Evolutionary conservation across 2,113 vertebrate species (phyloP).

Genomic region (Ammodytes dubius): DNA sequence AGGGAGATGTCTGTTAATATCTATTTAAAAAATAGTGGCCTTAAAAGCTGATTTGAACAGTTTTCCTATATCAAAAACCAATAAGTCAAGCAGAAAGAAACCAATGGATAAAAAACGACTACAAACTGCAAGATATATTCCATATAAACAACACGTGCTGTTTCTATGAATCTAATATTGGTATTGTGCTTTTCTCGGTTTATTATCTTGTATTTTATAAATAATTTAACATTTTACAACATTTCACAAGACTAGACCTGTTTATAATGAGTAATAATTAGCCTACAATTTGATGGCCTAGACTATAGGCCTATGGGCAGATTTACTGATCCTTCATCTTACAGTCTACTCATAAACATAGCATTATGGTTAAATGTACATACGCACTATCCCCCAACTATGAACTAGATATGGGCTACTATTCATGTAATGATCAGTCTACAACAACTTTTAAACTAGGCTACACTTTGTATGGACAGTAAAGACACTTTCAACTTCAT

Average conservation of each 20-base stretch:
- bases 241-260: background rate
- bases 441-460: background rate
- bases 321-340: background rate
- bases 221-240: background rate
- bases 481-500: background rate
- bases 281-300: background rate
- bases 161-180: background rate
- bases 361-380: background rate
- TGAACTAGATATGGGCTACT: background rate
- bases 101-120: background rate
- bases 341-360: slow-evolving; percentile 8
- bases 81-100: background rate
- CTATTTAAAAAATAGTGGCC: background rate
- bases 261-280: background rate
- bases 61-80: background rate
- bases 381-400: background rate
- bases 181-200: background rate
- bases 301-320: background rate
- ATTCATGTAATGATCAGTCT: background rate
- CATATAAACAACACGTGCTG: background rate
- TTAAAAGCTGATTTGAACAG: background rate
- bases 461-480: background rate
- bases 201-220: background rate
- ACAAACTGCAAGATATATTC: background rate
- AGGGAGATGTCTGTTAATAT: background rate